Evolutionary conservation across 2,888 invertebrate genomes (phyloP), one percentile per base, ranked within the genome.

Genomic region (Tetragonula carbonaria): DNA sequence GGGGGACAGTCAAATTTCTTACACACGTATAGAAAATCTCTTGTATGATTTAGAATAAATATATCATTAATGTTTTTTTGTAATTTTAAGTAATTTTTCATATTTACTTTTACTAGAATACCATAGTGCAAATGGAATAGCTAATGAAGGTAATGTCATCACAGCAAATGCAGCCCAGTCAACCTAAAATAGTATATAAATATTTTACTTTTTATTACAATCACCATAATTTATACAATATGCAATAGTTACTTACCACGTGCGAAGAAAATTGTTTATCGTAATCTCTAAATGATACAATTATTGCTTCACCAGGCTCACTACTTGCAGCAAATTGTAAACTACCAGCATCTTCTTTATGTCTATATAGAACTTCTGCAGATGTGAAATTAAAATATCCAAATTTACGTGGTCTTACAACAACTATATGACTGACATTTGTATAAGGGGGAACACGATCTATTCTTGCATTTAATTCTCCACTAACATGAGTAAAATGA

Each of bases 321-420:
- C 98, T 99, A 91, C 96, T 96, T 85, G 96, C 96, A 38, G 96
- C 96, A 78, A 94, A 93, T 83, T 94, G 94, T 38, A 84, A 96
- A 94, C 97, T 97, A 94, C 96, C 95, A 59, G 97, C 96, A 93
- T 98, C 98, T 95, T 99, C 99, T 85, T 97, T 96, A 68, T 97
- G 96, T 92, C 97, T 97, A 95, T 99, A 99, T 67, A 97, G 96
- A 78, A 99, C 96, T 95, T 98, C 98, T 85, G 99, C 99, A 74
- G 99, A 97, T 3, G 99, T 98, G 95, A 99, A 99, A 95, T 99
- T 99, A 95, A 98, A 99, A 94, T 98, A 98, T 53, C 99, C 99
- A 93, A 96, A 98, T 92, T 97, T 97, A 92, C 97, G 97, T 6
- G 99, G 99, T 86, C 98, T 96, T 18, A 99, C 97, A 13, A 99